Base-by-base conservation (phyloP, 2,888 invertebrate species). In the Xestia rhomboidea region DNA sequence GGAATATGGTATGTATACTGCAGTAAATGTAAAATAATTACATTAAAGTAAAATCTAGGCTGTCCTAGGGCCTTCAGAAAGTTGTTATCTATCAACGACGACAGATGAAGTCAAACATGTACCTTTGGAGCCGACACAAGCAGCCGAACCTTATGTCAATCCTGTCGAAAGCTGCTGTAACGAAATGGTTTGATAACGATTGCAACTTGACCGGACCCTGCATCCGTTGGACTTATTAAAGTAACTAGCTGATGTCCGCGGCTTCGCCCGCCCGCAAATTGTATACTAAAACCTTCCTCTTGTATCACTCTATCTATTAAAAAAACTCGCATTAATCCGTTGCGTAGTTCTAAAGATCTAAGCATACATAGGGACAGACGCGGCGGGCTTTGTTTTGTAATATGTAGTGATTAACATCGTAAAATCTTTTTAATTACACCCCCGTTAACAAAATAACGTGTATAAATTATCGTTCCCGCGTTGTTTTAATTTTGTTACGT, bases 401-500 rank as follows among this genome's bases (percentile, higher is more conserved):
- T n/a, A n/a, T n/a, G n/a, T n/a, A n/a, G n/a, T n/a, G n/a, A n/a
- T 15, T 24, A 30, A 15, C 27, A 15, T 15, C 7, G 0, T 27
- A 1, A 18, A 24, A 67, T 68, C 21, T 38, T 6, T 68, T 30
- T 27, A 2, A 62, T 15, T 46, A 24, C 7, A 30, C 11, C 4
- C 4, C 7, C n/a, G n/a, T 44, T 18, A 2, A 51, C 15, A 5
- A 57, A 57, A 66, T n/a, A 49, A 66, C 34, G 24, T 71, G 15
- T 67, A 60, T 30, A 7, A 27, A 27, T 44, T 38, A 46, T 24
- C 11, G 34, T 49, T 15, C 34, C 63, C 18, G 41, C 68, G 57
- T 73, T 76, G 64, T 73, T 79, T 73, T 79, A 49, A 73, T 79
- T 63, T 57, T 27, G 57, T 54, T 64, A 79, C 73, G 80, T 73